Evolutionary conservation across 2,888 invertebrate genomes (phyloP).

Genomic region (Calameuta idolon): DNA sequence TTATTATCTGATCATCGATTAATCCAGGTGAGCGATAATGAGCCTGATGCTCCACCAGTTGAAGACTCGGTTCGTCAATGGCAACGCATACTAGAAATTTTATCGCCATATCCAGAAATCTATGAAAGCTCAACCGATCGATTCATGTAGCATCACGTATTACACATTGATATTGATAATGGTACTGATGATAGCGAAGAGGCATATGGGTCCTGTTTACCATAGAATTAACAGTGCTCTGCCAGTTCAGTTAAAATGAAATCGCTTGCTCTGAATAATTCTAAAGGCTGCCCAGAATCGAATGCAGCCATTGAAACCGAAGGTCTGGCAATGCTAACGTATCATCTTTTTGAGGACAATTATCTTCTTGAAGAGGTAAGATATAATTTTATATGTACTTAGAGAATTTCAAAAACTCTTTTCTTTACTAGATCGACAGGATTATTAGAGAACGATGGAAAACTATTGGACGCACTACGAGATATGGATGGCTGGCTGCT

Average conservation of each 20-base stretch:
- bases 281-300: background rate
- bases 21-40: background rate
- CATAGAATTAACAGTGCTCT: constrained; percentile 2
- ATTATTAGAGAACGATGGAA: constrained; percentile 37
- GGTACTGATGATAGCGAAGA: background rate
- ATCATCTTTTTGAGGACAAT: constrained; percentile 18
- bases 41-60: background rate
- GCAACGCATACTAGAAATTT: background rate
- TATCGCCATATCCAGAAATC: constrained; percentile 17
- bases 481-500: constrained; percentile 37
- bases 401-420: background rate
- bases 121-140: constrained; percentile 15
- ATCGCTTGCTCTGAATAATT: background rate
- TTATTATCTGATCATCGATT: background rate
- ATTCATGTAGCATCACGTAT: constrained; percentile 7
- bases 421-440: constrained; percentile 31
- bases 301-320: background rate
- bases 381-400: background rate
- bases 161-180: constrained; percentile 1
- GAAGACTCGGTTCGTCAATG: background rate
- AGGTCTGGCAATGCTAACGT: background rate
- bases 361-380: constrained; percentile 18
- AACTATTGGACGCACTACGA: constrained; percentile 33
- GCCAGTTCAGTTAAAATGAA: constrained; percentile 3
- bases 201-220: constrained; percentile 2